Percentiles rank a stretch among this genome's conserved stretches.
These are phyloP conservation scores for Paraplagusia blochii DNA, from an alignment of 2,113 vertebrate genomes.

Conservation along the genomic window DNA sequence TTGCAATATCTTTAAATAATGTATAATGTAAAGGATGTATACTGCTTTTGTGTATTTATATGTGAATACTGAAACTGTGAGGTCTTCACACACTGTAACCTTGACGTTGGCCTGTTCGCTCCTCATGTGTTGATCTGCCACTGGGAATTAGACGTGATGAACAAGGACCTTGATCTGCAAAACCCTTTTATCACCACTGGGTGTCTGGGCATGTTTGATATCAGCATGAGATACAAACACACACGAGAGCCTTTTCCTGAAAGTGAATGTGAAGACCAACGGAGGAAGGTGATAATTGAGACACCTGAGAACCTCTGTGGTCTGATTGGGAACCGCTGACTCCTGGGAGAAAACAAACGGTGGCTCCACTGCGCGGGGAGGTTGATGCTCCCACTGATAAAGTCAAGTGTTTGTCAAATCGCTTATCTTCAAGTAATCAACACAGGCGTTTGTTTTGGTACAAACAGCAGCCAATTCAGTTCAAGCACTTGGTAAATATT, in stretches of 20 bases:
- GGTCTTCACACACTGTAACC: neutral
- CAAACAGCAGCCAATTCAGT: slow-evolving; percentile 41
- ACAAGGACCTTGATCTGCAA: slow-evolving; percentile 26
- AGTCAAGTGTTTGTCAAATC: slow-evolving; percentile 22
- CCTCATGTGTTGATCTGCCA: neutral
- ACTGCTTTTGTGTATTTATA: neutral
- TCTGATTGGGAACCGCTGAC: slow-evolving; percentile 16
- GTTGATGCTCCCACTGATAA: slow-evolving; percentile 20
- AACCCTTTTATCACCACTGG: slow-evolving; percentile 13
- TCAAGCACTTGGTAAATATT: slow-evolving; percentile 21
- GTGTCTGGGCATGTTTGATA: slow-evolving; percentile 55
- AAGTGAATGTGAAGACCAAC: slow-evolving; percentile 27
- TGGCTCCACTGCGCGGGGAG: slow-evolving; percentile 11
- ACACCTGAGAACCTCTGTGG: slow-evolving; percentile 63
- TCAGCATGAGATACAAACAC: slow-evolving; percentile 29
- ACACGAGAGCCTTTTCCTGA: slow-evolving; percentile 16
- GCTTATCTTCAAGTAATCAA: slow-evolving; percentile 45
- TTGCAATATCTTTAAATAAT: too few species aligned
- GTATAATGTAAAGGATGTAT: too few species aligned
- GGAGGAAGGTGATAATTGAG: slow-evolving; percentile 60
- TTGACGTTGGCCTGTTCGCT: neutral
- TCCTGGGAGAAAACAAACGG: slow-evolving; percentile 35
- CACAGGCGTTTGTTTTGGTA: slow-evolving; percentile 32
- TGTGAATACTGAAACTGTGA: neutral
- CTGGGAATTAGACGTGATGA: slow-evolving; percentile 15